phyloP scores from a whole-genome alignment of 2,113 vertebrate species.

The Oncorhynchus mykiss region DNA sequence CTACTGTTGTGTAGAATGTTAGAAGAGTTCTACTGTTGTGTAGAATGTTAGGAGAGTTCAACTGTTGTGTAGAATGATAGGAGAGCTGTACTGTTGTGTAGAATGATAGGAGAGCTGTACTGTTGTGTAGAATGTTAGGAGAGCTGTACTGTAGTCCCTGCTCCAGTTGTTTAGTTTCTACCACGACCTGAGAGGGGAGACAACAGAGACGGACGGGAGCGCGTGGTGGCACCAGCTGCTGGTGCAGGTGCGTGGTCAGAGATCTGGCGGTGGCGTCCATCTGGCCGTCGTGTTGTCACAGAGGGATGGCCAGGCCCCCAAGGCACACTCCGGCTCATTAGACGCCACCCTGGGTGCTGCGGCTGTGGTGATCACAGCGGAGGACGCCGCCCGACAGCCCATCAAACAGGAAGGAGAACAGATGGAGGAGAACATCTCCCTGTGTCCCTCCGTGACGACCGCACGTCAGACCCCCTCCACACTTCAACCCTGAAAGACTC shows the following conservation, averaged over 20 bases:
- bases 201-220: background rate
- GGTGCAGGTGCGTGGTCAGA: background rate
- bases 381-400: background rate
- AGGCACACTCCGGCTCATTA: background rate
- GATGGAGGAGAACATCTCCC: background rate
- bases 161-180: too few relatives aligned
- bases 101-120: too few relatives aligned
- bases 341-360: background rate
- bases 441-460: background rate
- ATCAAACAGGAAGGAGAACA: background rate
- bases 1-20: too few relatives aligned
- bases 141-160: too few relatives aligned
- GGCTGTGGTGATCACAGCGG: background rate
- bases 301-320: background rate
- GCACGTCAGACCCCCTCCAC: background rate
- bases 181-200: too few relatives aligned
- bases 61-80: too few relatives aligned
- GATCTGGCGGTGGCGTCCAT: background rate
- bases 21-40: too few relatives aligned
- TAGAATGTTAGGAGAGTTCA: too few relatives aligned
- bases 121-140: too few relatives aligned
- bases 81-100: too few relatives aligned
- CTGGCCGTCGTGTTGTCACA: background rate
- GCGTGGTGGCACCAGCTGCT: background rate
- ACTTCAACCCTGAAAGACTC: background rate